A percentile compares a stretch with the other conserved stretches of the same genome.
phyloP scores from a whole-genome alignment of 2,888 invertebrate genomes.

The Sabellastarte sp. region DNA sequence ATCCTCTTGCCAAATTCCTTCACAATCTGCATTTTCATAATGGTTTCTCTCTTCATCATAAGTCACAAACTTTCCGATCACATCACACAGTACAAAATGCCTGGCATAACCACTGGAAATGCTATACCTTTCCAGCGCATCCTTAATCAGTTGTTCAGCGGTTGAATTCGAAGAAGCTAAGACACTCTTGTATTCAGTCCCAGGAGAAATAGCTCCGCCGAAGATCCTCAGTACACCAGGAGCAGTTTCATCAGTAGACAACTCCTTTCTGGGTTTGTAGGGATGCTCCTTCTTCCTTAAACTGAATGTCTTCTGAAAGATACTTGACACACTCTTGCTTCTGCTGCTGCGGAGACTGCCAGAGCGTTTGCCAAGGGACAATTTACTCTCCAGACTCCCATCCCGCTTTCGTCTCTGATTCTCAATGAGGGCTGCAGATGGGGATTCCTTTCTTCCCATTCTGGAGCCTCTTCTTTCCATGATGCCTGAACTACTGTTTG shows the following conservation, averaged over 20 bases:
- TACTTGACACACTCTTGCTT: slow-evolving; percentile 12
- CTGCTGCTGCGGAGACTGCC: slow-evolving; percentile 3
- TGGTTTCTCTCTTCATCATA: not conserved
- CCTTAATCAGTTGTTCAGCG: slow-evolving; percentile 46
- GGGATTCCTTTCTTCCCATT: not conserved
- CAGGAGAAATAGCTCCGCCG: slow-evolving; percentile 45
- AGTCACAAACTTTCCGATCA: slow-evolving; percentile 34
- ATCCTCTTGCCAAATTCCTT: slow-evolving; percentile 39
- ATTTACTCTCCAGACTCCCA: not conserved
- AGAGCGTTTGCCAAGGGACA: not conserved
- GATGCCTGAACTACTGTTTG: too few relatives aligned
- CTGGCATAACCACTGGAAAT: slow-evolving; percentile 32
- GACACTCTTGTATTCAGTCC: slow-evolving; percentile 52
- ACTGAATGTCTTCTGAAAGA: slow-evolving; percentile 20
- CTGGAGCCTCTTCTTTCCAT: not conserved
- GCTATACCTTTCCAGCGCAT: slow-evolving; percentile 47
- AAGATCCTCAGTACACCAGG: slow-evolving; percentile 50
- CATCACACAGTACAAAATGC: slow-evolving; percentile 50
- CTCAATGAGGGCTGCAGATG: not conserved
- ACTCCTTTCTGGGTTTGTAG: slow-evolving; percentile 23
- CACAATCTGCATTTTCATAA: slow-evolving; percentile 6
- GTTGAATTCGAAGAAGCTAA: slow-evolving; percentile 46
- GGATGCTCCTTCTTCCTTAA: slow-evolving; percentile 6
- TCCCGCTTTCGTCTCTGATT: not conserved
- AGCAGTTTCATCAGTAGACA: slow-evolving; percentile 44